phyloP scores from a whole-genome alignment of 2,113 vertebrate species.

The Argyrosomus japonicus region DNA sequence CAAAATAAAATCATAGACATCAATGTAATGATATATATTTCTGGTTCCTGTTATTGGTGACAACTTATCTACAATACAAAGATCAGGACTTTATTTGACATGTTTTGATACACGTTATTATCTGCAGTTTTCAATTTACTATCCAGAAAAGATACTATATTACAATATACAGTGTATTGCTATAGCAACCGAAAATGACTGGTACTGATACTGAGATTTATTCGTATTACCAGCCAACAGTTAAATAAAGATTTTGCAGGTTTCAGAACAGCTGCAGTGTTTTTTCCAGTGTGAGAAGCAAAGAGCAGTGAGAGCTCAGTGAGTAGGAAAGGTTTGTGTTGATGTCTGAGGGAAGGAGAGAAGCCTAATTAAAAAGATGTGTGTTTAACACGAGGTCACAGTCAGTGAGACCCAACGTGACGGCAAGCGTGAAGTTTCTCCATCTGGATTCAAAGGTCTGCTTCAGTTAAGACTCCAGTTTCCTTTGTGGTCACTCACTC shows the following conservation, averaged over 20 bases:
- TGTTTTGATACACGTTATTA: no score
- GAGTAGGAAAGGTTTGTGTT: background rate
- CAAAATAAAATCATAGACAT: no score
- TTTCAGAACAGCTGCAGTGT: background rate
- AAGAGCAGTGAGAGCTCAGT: no score
- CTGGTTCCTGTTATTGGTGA: no score
- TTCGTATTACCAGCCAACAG: background rate
- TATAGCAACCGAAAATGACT: background rate
- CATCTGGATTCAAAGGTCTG: background rate
- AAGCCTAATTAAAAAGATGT: background rate
- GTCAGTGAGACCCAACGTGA: background rate
- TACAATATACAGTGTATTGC: background rate
- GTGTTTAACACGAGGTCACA: background rate
- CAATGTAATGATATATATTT: no score
- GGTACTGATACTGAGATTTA: background rate
- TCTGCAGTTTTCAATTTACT: background rate
- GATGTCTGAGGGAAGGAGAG: background rate
- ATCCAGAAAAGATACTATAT: background rate
- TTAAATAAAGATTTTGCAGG: background rate
- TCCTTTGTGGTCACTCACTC: no score
- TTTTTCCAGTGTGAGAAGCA: background rate
- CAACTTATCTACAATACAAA: no score
- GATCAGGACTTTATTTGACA: no score
- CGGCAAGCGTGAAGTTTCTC: background rate
- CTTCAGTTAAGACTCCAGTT: no score